Percentiles rank a stretch among this genome's conserved stretches.
Conservation (phyloP, 2,888 invertebrate genomes). For the Epistrophe grossulariae region DNA sequence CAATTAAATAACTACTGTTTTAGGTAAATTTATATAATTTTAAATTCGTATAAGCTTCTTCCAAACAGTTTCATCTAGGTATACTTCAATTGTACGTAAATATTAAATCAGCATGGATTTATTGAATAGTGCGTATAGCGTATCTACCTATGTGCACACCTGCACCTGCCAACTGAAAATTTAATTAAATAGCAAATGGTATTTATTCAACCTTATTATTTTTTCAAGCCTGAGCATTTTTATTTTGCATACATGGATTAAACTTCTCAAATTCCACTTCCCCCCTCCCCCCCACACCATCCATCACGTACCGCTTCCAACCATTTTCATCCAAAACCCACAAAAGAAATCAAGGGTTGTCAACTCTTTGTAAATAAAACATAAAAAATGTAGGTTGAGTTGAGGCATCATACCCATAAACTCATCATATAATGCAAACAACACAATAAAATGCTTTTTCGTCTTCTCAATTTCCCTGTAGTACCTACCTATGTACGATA, state of each 20-base stretch:
- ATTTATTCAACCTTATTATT: slow-evolving; percentile 31
- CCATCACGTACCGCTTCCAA: background rate
- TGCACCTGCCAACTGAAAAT: background rate
- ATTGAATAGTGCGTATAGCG: background rate
- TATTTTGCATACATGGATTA: slow-evolving; percentile 24
- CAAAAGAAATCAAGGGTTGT: slow-evolving; percentile 22
- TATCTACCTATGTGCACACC: no score
- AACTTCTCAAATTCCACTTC: background rate
- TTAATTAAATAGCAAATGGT: slow-evolving; percentile 20
- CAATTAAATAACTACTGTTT: no score
- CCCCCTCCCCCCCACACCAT: background rate
- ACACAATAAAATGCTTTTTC: slow-evolving; percentile 19
- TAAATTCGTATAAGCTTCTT: background rate
- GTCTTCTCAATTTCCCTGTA: background rate
- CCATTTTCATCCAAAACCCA: background rate
- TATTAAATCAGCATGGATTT: slow-evolving; percentile 5
- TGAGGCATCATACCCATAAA: slow-evolving; percentile 13
- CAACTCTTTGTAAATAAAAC: slow-evolving; percentile 42
- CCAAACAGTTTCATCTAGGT: background rate
- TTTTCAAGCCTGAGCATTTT: slow-evolving; percentile 8
- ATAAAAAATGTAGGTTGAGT: slow-evolving; percentile 6
- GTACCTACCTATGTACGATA: background rate
- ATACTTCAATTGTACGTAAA: background rate
- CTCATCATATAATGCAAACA: slow-evolving; percentile 51
- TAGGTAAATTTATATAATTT: no score